These are phyloP conservation scores for Salpingus planirostris DNA, from an alignment of 2,888 invertebrate species.

Conservation along the genomic window DNA sequence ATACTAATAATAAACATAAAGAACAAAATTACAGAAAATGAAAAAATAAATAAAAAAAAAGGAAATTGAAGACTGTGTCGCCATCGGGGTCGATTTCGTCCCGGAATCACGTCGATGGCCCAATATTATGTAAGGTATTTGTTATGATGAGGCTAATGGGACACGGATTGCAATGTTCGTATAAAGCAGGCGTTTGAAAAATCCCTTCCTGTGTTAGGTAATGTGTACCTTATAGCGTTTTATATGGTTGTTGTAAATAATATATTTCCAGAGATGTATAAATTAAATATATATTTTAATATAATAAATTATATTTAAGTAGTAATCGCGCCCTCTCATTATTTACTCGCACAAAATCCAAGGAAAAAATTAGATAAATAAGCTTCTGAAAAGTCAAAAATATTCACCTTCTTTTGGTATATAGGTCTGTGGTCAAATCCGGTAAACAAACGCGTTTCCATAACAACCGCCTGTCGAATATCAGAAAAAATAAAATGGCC, in stretches of 20 bases:
- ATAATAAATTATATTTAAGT: constrained; percentile 25
- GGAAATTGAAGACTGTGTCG: constrained; percentile 30
- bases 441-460: too few species aligned
- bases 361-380: too few species aligned
- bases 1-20: too few species aligned
- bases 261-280: constrained; percentile 34
- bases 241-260: constrained; percentile 35
- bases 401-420: too few species aligned
- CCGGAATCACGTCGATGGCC: constrained; percentile 20
- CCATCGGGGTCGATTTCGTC: constrained; percentile 20
- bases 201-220: constrained; percentile 16
- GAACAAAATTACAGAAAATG: too few species aligned
- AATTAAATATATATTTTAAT: constrained; percentile 37
- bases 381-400: too few species aligned
- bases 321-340: too few species aligned
- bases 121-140: constrained; percentile 25
- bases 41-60: too few species aligned
- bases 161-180: constrained; percentile 32
- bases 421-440: too few species aligned
- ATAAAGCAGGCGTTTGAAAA: constrained; percentile 11
- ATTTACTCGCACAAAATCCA: too few species aligned
- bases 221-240: constrained; percentile 23
- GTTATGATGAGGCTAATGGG: constrained; percentile 35
- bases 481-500: too few species aligned
- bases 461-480: too few species aligned